These are phyloP conservation scores for Haliclona indistincta DNA, from an alignment of 37 sponge, comb jelly and placozoan genomes.

Conservation along the genomic window DNA sequence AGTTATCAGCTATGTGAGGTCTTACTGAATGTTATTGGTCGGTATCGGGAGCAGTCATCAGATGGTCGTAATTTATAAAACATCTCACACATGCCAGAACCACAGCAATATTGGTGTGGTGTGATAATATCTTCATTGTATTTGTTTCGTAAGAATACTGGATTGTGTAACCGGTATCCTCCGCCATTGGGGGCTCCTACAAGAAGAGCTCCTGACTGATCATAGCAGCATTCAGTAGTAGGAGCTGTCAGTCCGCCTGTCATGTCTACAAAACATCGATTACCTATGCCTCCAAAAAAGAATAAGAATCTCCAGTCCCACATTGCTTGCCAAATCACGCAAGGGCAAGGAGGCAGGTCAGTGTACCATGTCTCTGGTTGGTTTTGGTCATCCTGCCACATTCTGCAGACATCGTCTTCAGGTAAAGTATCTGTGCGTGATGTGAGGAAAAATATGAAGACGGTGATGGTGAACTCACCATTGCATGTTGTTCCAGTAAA, in stretches of 20 bases:
- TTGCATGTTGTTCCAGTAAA: too few relatives aligned
- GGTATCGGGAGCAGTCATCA: constrained; percentile 48
- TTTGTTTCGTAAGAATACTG: neutral
- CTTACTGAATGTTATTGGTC: neutral
- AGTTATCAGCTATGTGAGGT: too few relatives aligned
- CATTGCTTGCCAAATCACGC: constrained; percentile 34
- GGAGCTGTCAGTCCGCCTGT: too few relatives aligned
- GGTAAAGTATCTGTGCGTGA: too few relatives aligned
- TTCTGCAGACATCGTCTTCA: too few relatives aligned
- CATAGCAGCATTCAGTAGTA: constrained; percentile 69
- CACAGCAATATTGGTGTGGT: constrained; percentile 47
- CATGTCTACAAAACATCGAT: too few relatives aligned
- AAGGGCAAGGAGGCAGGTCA: constrained; percentile 48
- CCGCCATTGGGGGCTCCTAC: constrained; percentile 41
- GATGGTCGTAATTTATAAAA: constrained; percentile 39
- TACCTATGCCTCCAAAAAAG: too few relatives aligned
- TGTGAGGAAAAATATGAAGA: too few relatives aligned
- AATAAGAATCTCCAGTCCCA: constrained; percentile 45
- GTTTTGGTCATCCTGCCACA: too few relatives aligned
- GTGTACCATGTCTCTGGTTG: too few relatives aligned
- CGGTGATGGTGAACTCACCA: too few relatives aligned
- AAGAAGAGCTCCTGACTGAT: constrained; percentile 19
- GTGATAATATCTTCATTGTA: neutral
- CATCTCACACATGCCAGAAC: constrained; percentile 23
- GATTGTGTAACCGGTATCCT: constrained; percentile 30